A percentile compares a stretch with the other conserved stretches of the same genome.
phyloP scores from a whole-genome alignment of 35 echinoderm and acorn worm species.

The Diadema setosum region DNA sequence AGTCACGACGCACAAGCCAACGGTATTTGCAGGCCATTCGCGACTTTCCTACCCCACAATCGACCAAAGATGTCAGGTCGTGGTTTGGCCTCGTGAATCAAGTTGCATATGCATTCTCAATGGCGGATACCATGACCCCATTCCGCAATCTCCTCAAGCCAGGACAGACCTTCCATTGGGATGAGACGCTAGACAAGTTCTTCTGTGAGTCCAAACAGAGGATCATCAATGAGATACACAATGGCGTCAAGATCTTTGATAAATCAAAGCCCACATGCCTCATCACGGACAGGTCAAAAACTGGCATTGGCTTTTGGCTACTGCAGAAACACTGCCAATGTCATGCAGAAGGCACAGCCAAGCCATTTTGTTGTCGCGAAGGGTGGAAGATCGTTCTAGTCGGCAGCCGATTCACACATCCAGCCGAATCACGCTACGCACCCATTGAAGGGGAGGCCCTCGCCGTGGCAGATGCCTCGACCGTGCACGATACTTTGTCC shows the following conservation, averaged over 20 bases:
- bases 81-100: conserved; percentile 17
- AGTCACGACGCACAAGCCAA: neutral
- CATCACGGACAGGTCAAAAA: conserved; percentile 18
- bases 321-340: conserved; percentile 14
- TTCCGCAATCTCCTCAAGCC: conserved; percentile 30
- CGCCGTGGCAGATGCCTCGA: no score
- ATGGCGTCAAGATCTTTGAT: conserved; percentile 29
- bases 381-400: no score
- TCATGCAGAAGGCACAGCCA: neutral
- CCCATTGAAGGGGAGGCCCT: no score
- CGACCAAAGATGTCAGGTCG: neutral
- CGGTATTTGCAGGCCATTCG: neutral
- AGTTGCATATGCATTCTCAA: conserved; percentile 16
- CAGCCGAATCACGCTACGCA: no score
- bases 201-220: conserved; percentile 17
- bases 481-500: no score
- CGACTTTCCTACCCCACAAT: conserved; percentile 2
- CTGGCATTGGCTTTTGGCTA: conserved; percentile 23
- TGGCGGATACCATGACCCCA: conserved; percentile 14
- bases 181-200: neutral
- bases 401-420: no score
- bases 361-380: conserved; percentile 15
- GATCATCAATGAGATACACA: conserved; percentile 2
- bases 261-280: conserved; percentile 23
- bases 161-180: neutral